Percentiles rank a stretch among this genome's conserved stretches.
Conservation (phyloP, 2,888 invertebrate genomes). For the Cerceris ruficornis region DNA sequence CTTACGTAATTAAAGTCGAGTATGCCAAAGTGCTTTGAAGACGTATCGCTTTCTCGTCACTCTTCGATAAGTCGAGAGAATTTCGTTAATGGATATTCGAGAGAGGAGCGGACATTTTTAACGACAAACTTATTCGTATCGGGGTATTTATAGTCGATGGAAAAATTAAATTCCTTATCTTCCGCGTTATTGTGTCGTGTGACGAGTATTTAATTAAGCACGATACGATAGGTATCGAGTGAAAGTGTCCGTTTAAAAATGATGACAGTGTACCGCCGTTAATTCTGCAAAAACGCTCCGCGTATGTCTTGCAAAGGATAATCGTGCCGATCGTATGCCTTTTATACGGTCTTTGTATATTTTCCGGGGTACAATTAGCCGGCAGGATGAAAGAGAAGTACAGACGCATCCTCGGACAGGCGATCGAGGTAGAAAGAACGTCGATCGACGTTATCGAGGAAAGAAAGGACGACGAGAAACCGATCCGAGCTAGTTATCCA, state of each 20-base stretch:
- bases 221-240: neutral
- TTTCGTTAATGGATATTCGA: neutral
- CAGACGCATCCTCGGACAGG: neutral
- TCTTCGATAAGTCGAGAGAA: neutral
- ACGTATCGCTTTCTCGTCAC: neutral
- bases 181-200: neutral
- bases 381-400: neutral
- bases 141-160: too few species aligned
- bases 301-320: slow-evolving; percentile 6
- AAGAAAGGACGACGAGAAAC: neutral
- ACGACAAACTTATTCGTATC: too few species aligned
- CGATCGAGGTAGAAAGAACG: neutral
- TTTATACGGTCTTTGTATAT: neutral
- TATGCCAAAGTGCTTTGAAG: neutral
- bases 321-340: neutral
- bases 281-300: neutral
- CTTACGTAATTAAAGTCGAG: slow-evolving; percentile 47
- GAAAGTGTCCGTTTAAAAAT: neutral
- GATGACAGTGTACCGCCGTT: neutral
- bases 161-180: too few species aligned
- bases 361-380: neutral
- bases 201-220: neutral
- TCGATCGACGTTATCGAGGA: slow-evolving; percentile 8
- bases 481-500: slow-evolving; percentile 24
- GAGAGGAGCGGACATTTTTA: too few species aligned